Percentiles rank a stretch among this genome's conserved stretches.
Evolutionary conservation across 2,888 invertebrate species (phyloP).

Genomic region (Hirudinaria manillensis): DNA sequence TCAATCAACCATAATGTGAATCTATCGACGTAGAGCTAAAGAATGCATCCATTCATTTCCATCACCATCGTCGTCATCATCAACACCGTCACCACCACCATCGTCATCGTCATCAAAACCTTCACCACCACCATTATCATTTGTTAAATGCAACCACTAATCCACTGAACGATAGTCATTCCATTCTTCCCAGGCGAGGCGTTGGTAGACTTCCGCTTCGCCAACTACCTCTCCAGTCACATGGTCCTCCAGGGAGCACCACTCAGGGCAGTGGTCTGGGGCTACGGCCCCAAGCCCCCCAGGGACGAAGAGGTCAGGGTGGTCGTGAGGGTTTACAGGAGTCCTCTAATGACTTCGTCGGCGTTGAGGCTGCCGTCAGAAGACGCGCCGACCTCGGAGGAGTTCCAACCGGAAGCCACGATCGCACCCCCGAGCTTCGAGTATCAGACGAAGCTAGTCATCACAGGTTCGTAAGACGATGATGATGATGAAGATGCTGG

Average conservation of each 20-base stretch:
- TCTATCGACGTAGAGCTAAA: no score
- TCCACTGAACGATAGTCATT: no score
- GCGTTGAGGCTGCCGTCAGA: not conserved
- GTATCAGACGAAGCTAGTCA: not conserved
- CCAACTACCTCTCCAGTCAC: slow-evolving; percentile 38
- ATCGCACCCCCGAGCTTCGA: not conserved
- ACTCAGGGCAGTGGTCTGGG: slow-evolving; percentile 38
- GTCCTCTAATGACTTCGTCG: not conserved
- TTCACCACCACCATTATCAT: no score
- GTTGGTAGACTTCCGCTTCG: slow-evolving; percentile 37
- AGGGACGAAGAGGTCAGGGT: slow-evolving; percentile 26
- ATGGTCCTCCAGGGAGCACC: slow-evolving; percentile 42
- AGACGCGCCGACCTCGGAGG: slow-evolving; percentile 18
- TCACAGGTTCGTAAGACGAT: slow-evolving; percentile 25
- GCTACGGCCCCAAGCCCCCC: slow-evolving; percentile 35
- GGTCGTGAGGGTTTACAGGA: slow-evolving; percentile 18
- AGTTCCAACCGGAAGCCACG: not conserved
- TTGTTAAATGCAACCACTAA: no score
- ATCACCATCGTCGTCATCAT: no score
- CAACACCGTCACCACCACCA: no score
- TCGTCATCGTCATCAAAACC: no score
- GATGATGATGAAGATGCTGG: slow-evolving; percentile 34
- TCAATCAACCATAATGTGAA: no score
- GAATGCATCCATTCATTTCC: no score
- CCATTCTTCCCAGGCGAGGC: slow-evolving; percentile 28